A percentile compares a stretch with the other conserved stretches of the same genome.
Evolutionary conservation across 2,113 vertebrate species (phyloP).

Genomic region (Genyomyrus donnyi): DNA sequence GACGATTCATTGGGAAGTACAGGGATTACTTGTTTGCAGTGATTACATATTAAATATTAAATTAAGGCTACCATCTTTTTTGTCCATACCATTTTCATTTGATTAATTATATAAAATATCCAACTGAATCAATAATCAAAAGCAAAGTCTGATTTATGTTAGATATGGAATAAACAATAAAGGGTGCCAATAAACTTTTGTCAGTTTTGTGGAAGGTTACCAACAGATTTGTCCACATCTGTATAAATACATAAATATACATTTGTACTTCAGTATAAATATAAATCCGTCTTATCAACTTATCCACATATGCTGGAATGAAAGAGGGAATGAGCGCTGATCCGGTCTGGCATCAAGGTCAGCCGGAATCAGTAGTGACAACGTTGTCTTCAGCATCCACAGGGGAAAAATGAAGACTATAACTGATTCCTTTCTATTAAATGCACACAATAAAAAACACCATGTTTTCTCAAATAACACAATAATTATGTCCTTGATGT

Average conservation of each 20-base stretch:
- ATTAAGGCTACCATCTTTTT: no score
- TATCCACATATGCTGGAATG: background rate
- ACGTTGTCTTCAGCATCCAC: background rate
- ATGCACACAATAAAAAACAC: background rate
- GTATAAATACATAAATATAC: background rate
- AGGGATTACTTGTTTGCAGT: no score
- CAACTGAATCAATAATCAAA: no score
- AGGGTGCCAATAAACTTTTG: no score
- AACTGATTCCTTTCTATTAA: background rate
- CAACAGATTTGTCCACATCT: no score
- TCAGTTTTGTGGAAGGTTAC: no score
- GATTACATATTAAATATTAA: no score
- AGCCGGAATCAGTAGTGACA: background rate
- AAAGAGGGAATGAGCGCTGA: background rate
- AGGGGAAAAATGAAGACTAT: background rate
- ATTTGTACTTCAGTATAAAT: background rate
- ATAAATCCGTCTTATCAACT: background rate
- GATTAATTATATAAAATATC: no score
- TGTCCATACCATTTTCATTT: no score
- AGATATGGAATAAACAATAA: no score
- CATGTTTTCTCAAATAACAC: background rate
- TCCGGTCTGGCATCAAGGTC: background rate
- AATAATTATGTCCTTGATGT: background rate
- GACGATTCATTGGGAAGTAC: no score
- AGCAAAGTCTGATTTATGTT: no score